Conservation (phyloP, 2,888 invertebrate species). For the Oasisia sp. region DNA sequence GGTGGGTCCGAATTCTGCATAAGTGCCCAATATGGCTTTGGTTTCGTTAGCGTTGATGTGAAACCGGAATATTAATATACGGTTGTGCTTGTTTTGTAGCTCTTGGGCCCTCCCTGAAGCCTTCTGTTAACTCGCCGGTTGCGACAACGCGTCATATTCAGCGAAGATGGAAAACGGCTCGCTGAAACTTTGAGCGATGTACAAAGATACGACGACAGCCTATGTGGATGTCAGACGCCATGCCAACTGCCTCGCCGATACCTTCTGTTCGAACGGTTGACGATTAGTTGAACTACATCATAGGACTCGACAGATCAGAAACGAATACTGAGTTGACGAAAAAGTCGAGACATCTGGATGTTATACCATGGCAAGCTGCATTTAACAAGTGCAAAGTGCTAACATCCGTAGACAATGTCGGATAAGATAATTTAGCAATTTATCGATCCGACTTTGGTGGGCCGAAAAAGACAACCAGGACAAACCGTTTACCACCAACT, state of each 20-base stretch:
- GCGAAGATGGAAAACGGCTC: not conserved
- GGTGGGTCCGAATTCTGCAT: too few species aligned
- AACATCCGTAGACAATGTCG: not conserved
- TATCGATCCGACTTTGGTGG: not conserved
- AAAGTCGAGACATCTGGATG: too few species aligned
- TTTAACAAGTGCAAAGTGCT: not conserved
- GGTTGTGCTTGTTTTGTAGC: not conserved
- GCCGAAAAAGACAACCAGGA: not conserved
- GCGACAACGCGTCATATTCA: not conserved
- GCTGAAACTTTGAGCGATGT: not conserved
- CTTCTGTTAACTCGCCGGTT: not conserved
- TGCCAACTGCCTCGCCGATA: not conserved
- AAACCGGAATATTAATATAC: not conserved
- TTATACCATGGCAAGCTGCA: not conserved
- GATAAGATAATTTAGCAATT: not conserved
- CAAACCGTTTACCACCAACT: not conserved
- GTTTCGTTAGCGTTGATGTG: not conserved
- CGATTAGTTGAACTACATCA: not conserved
- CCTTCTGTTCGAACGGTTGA: not conserved
- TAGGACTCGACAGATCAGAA: not conserved
- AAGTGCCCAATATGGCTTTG: too few species aligned
- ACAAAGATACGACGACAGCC: not conserved
- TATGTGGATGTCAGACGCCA: not conserved
- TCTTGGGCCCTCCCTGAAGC: not conserved
- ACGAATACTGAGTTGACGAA: not conserved